phyloP scores from a whole-genome alignment of 2,113 vertebrate species.

The Epinephelus fuscoguttatus region DNA sequence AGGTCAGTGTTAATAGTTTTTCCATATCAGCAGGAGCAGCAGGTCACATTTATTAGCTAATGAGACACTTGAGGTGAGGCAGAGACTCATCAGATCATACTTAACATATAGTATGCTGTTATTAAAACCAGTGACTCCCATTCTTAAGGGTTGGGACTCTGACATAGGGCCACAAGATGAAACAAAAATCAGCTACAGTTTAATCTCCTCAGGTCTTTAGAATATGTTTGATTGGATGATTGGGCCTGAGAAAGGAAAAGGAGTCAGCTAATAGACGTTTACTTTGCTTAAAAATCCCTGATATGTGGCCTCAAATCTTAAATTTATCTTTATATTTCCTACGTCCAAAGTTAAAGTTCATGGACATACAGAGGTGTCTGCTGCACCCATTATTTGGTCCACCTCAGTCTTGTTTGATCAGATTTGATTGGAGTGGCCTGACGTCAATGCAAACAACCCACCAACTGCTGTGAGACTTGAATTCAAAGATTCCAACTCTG shows the following conservation, averaged over 20 bases:
- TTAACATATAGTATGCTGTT: not conserved
- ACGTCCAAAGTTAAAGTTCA: too few relatives aligned
- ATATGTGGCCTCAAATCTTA: too few relatives aligned
- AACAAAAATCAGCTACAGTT: too few relatives aligned
- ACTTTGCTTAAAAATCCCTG: too few relatives aligned
- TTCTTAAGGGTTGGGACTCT: not conserved
- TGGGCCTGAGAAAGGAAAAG: too few relatives aligned
- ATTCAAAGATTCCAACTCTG: not conserved
- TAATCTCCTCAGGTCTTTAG: too few relatives aligned
- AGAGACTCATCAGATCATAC: not conserved
- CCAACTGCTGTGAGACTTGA: not conserved
- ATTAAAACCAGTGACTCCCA: not conserved
- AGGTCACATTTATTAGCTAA: conserved; percentile 18
- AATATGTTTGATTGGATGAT: too few relatives aligned
- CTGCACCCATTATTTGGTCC: too few relatives aligned
- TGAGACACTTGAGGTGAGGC: not conserved
- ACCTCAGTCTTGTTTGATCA: not conserved
- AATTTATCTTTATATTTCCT: too few relatives aligned
- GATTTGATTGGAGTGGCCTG: not conserved
- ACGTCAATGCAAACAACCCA: not conserved
- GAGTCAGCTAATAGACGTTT: too few relatives aligned
- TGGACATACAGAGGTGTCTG: too few relatives aligned
- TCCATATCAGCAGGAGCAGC: conserved; percentile 7
- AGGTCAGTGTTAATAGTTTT: conserved; percentile 16
- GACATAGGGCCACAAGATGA: not conserved